phyloP scores from a whole-genome alignment of 2,888 invertebrate genomes.

The Yponomeuta plumbellus region DNA sequence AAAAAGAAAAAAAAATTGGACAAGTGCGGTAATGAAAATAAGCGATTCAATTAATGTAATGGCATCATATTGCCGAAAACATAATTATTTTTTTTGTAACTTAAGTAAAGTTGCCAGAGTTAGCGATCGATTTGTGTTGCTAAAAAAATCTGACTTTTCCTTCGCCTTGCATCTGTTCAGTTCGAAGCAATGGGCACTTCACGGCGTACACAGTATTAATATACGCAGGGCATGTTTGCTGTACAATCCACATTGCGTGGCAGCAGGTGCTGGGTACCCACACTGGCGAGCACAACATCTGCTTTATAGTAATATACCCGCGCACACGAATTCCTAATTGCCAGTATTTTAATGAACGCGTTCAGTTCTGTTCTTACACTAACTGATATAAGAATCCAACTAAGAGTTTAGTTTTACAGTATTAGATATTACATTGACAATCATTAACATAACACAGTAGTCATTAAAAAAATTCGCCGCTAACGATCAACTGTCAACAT shows the following conservation, averaged over 20 bases:
- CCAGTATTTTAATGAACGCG: conserved; percentile 26
- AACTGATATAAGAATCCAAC: too few relatives aligned
- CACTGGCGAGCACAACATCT: conserved; percentile 63
- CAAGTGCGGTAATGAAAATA: too few relatives aligned
- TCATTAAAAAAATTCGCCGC: too few relatives aligned
- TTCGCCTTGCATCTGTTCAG: neutral
- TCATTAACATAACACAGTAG: too few relatives aligned
- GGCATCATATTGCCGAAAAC: too few relatives aligned
- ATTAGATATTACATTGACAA: too few relatives aligned
- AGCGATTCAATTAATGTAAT: too few relatives aligned
- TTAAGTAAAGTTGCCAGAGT: too few relatives aligned
- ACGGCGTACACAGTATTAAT: conserved; percentile 11
- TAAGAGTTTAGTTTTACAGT: too few relatives aligned
- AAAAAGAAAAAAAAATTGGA: too few relatives aligned
- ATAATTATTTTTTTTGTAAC: too few relatives aligned
- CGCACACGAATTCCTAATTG: conserved; percentile 56
- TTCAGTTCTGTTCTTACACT: neutral
- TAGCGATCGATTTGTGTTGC: neutral
- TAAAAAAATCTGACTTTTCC: neutral
- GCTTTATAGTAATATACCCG: conserved; percentile 63
- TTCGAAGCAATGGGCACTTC: neutral
- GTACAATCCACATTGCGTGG: conserved; percentile 33
- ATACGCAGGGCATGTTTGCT: conserved; percentile 7
- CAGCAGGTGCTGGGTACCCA: conserved; percentile 58
- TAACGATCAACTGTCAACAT: too few relatives aligned